Base-by-base conservation (phyloP, 2,797 vertebrate genomes). In the Bovichtus diacanthus region DNA sequence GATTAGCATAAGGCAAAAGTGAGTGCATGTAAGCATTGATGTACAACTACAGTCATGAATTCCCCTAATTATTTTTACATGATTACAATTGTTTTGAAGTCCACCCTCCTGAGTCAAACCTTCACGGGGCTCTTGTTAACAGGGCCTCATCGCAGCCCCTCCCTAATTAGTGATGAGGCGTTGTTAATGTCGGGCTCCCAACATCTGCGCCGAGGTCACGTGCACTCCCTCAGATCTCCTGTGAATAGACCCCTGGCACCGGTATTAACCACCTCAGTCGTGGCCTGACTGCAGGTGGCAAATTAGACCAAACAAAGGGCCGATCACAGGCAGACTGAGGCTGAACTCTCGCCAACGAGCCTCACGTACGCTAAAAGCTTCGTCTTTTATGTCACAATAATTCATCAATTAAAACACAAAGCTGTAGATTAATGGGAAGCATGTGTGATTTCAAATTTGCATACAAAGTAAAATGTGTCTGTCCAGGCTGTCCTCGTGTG, bases 121-220 rank as follows among this genome's bases (percentile, higher is more conserved):
- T 84, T 66, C 65, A 63, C n/a, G 71, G 31, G 36, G 63, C 62
- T 80, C 73, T 81, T 62, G 83, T 84, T 86, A 88, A 75, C 67
- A 19, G 41, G 71, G 76, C 5, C 81, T 91, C 77, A 76, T 92
- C 84, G 91, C 78, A 77, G 62, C 53, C 34, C 80, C 67, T 46
- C 83, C 84, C 84, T 87, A 88, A 92, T 92, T 90, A 89, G 88
- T 83, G 83, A 93, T 92, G 93, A 93, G 81, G 76, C 76, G 63
- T 89, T 58, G 87, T 91, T 93, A 90, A 92, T 87, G 81, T 70
- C 10, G 72, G 79, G 74, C 76, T 80, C 60, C 72, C 79, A 89
- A 91, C 91, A 93, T 93, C 91, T 93, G 93, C 81, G 81, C 78
- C 18, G 16, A 67, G 77, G 77, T 70, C 77, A 31, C 81, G 77